phyloP scores from a whole-genome alignment of 2,797 vertebrate genomes.

The Clarias fuscus region DNA sequence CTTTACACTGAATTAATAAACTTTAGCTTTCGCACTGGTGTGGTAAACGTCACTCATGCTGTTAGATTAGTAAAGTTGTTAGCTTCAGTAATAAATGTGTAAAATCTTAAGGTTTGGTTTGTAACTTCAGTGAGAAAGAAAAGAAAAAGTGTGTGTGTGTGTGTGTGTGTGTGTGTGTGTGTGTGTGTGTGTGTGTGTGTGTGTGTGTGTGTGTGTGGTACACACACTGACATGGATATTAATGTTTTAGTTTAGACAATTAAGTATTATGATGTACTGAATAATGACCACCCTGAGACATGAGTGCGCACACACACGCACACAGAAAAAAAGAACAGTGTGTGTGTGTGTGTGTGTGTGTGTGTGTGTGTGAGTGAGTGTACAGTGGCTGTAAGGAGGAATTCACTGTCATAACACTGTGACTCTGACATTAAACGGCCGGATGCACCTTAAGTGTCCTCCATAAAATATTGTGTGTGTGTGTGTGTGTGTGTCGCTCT shows the following conservation, averaged over 20 bases:
- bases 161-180: slow-evolving; percentile 18
- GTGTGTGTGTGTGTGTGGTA: not conserved
- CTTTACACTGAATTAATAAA: not conserved
- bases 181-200: slow-evolving; percentile 17
- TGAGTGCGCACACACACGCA: not conserved
- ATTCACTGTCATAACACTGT: slow-evolving; percentile 74
- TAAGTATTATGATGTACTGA: slow-evolving; percentile 8
- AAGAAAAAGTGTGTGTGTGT: not conserved
- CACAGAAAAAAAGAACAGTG: not conserved
- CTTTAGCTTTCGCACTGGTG: not conserved
- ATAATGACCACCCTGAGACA: not conserved
- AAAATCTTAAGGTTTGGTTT: not conserved
- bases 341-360: not conserved
- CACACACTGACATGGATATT: not conserved
- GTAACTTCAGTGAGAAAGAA: not conserved
- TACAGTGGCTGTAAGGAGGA: slow-evolving; percentile 69
- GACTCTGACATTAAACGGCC: slow-evolving; percentile 67
- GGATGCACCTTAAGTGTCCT: slow-evolving; percentile 71
- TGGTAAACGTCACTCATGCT: not conserved
- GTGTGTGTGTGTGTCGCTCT: slow-evolving; percentile 1
- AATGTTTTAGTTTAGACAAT: not conserved
- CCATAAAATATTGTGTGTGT: slow-evolving; percentile 38
- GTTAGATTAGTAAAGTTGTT: not conserved
- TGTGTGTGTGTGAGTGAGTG: slow-evolving; percentile 29
- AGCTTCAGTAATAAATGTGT: not conserved